These are phyloP conservation scores for Cirrhinus mrigala DNA, from an alignment of 2,797 vertebrate species.

Conservation along the genomic window DNA sequence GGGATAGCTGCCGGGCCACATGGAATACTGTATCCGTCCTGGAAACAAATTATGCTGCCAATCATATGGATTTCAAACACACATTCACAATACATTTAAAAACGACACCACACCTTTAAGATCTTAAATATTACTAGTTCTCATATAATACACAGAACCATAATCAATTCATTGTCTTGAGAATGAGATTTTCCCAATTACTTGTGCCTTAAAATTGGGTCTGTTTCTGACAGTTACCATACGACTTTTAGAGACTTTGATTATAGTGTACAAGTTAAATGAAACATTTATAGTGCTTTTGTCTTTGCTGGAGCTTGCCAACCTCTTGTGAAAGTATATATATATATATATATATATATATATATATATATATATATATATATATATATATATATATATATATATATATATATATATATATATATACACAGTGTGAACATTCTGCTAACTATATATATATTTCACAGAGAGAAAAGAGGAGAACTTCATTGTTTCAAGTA, in stretches of 20 bases:
- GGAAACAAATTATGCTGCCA: too few species aligned
- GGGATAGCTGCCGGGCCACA: conserved; percentile 89
- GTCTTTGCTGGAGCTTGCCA: neutral
- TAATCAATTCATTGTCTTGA: neutral
- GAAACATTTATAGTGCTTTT: neutral
- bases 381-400: too few species aligned
- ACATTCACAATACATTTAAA: neutral
- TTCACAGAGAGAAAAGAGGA: neutral
- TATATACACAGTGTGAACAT: too few species aligned
- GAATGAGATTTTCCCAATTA: neutral
- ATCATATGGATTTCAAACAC: neutral
- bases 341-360: too few species aligned
- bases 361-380: too few species aligned
- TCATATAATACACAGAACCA: neutral
- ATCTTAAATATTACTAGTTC: neutral
- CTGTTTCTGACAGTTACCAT: neutral
- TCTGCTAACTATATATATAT: neutral
- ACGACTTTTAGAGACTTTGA: neutral
- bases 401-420: too few species aligned
- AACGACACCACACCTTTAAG: neutral
- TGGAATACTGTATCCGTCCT: conserved; percentile 92
- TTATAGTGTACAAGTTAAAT: neutral
- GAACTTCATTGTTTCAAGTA: neutral
- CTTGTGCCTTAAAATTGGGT: neutral
- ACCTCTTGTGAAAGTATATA: neutral